Base-by-base conservation (phyloP, 2,888 invertebrate species). In the Drosophila stalkeri region DNA sequence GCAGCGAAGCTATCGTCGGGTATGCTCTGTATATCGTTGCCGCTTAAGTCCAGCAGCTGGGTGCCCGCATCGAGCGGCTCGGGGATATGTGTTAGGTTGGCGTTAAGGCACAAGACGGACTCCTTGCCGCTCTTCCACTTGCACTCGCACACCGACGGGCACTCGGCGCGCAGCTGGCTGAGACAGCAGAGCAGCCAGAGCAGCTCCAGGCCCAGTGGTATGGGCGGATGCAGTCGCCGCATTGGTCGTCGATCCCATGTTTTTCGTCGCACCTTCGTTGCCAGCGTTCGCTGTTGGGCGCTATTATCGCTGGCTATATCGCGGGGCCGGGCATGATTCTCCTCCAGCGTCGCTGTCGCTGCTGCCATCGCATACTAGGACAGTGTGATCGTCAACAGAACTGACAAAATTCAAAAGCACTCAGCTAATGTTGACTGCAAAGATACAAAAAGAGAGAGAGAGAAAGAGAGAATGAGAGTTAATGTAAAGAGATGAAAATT, bases 71-170 rank as follows among this genome's bases (percentile, higher is more conserved):
- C 97, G 72, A 97, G 94, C 75, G 95, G 95, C 56, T 94, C 94
- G 41, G 97, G 97, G 82, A 97, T 95, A 89, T 95, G 94, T 82
- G 95, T 95, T 85, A 97, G 94, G 91, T 96, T 96, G 72, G 96
- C 96, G 92, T 95, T 96, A 85, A 95, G 94, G 93, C 97, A 97
- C 86, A 96, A 94, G 66, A 97, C 97, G 57, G 97, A 96, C 93
- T 97, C 97, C 93, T 97, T 97, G 88, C 97, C 97, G 91, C 96
- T 96, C 92, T 96, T 96, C 97, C 97, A 97, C 93, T 97, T 97
- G 94, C 97, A 97, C 93, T 97, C 96, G 94, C 97, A 97, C 85
- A 95, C 94, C 75, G 94, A 94, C 61, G 96, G 96, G 92, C 96
- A 96, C 86, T 95, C 96, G 90, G 95, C 95, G 79, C 93, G 67